Evolutionary conservation across 2,797 vertebrate species (phyloP).

Genomic region (Rhinichthys osculus): DNA sequence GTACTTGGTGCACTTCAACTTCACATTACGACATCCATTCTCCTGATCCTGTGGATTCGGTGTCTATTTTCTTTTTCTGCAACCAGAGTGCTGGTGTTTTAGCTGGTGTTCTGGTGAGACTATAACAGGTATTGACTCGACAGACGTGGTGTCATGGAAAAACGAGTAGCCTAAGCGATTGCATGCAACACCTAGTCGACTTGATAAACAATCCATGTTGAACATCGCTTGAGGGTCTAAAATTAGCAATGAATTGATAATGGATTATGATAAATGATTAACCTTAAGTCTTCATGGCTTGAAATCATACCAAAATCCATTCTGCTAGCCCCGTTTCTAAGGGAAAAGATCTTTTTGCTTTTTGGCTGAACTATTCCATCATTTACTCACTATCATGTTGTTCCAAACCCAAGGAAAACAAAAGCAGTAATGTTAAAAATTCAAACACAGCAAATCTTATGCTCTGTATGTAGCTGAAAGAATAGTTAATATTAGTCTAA

Average conservation of each 20-base stretch:
- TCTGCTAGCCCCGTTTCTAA: background rate
- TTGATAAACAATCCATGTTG: conserved; percentile 1
- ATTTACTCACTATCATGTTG: background rate
- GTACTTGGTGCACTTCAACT: background rate
- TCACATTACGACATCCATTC: background rate
- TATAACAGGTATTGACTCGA: background rate
- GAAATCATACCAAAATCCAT: background rate
- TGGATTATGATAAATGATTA: background rate
- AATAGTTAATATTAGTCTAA: background rate
- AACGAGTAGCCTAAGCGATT: background rate
- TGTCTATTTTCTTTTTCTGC: background rate
- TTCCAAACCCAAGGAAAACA: background rate
- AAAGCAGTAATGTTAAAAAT: background rate
- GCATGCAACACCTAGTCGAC: background rate
- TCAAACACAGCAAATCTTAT: background rate
- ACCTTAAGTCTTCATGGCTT: background rate
- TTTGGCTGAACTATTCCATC: background rate
- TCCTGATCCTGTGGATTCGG: background rate
- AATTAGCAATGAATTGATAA: background rate
- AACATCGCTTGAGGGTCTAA: background rate
- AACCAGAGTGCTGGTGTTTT: background rate
- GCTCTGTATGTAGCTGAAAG: background rate
- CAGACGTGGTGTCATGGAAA: background rate
- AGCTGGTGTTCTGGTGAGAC: conserved; percentile 2
- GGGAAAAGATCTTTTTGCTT: background rate